Conservation (phyloP, 2,888 invertebrate species). For the Odontocerum albicorne region DNA sequence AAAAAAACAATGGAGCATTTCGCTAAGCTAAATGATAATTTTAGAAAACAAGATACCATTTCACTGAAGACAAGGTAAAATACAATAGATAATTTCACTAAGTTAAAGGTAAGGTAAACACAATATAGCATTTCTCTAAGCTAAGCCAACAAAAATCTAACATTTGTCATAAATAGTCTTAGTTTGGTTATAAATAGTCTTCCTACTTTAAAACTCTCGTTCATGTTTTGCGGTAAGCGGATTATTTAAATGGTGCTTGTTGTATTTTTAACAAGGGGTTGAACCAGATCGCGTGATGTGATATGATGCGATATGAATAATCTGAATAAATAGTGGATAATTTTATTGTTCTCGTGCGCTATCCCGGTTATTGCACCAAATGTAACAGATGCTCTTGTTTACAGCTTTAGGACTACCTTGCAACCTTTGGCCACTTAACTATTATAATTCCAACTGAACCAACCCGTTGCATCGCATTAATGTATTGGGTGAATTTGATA, state of each 20-base stretch:
- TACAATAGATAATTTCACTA: too few relatives aligned
- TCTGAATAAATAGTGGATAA: slow-evolving; percentile 20
- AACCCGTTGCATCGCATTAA: too few relatives aligned
- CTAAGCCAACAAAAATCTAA: too few relatives aligned
- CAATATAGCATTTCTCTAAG: too few relatives aligned
- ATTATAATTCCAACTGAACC: too few relatives aligned
- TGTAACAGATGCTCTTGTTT: slow-evolving; percentile 29
- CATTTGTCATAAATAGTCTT: background rate
- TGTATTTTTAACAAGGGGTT: slow-evolving; percentile 2
- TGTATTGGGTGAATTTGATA: too few relatives aligned
- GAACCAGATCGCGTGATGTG: slow-evolving; percentile 22
- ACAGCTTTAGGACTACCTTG: slow-evolving; percentile 10
- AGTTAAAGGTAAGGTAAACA: too few relatives aligned
- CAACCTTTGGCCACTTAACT: too few relatives aligned
- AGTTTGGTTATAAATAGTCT: slow-evolving; percentile 16
- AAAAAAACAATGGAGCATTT: too few relatives aligned
- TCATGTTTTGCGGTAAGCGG: slow-evolving; percentile 22
- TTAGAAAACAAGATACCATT: too few relatives aligned
- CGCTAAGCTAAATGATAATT: too few relatives aligned
- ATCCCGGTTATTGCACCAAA: slow-evolving; percentile 4
- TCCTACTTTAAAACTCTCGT: slow-evolving; percentile 12
- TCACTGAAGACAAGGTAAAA: too few relatives aligned
- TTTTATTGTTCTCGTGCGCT: slow-evolving; percentile 11
- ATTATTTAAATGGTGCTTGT: slow-evolving; percentile 13
- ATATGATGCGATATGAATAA: slow-evolving; percentile 19